Percentiles rank a stretch among this genome's conserved stretches.
Conservation (phyloP, 2,797 vertebrate species). For the Ceryle rudis region DNA sequence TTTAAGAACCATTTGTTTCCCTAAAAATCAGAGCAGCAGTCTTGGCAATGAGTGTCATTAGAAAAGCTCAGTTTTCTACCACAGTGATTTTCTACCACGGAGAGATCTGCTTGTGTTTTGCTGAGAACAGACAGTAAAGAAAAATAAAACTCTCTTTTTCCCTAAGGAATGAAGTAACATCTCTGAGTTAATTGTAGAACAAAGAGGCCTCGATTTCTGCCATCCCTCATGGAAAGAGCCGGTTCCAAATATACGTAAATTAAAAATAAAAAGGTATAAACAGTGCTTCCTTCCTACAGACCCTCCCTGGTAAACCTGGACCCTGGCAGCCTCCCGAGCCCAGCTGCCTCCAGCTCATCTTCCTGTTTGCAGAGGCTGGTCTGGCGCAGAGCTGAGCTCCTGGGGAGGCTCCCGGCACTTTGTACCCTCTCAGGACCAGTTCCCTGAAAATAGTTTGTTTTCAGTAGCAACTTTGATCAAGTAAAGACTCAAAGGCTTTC, state of each 20-base stretch:
- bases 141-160: background rate
- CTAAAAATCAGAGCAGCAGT: background rate
- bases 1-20: background rate
- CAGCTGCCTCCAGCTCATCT: background rate
- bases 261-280: constrained; percentile 49
- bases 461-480: background rate
- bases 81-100: no score
- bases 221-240: background rate
- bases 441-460: background rate
- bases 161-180: background rate
- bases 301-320: background rate
- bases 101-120: background rate
- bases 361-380: background rate
- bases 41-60: background rate
- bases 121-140: background rate
- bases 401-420: background rate
- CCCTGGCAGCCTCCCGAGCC: background rate
- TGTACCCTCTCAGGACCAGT: background rate
- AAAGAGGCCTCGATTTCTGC: constrained; percentile 3
- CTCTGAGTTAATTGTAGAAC: background rate
- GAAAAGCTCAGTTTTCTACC: background rate
- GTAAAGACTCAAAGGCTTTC: background rate
- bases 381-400: background rate
- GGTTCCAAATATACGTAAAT: background rate
- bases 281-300: constrained; percentile 27